Evolutionary conservation across 2,888 invertebrate genomes (phyloP).

Genomic region (Lacanobia oleracea): DNA sequence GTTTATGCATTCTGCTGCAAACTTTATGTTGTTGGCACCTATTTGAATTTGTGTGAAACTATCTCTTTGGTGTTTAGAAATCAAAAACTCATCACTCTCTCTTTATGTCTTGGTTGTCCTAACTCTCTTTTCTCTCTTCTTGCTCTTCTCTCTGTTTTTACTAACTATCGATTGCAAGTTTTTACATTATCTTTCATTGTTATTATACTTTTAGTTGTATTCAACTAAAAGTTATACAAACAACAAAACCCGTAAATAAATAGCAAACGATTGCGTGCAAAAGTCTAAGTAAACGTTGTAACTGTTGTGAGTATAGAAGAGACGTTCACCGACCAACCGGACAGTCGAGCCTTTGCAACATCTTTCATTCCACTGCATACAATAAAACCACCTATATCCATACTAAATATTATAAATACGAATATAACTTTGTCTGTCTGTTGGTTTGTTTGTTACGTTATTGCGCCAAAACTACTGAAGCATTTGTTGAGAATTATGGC

Average conservation of each 20-base stretch:
- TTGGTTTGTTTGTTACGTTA: neutral
- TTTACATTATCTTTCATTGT: too few species aligned
- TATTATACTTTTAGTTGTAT: too few species aligned
- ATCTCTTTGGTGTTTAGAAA: conserved; percentile 27
- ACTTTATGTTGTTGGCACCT: conserved; percentile 33
- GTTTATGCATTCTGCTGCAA: conserved; percentile 33
- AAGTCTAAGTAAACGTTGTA: conserved; percentile 60
- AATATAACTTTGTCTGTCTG: neutral
- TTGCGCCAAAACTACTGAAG: too few species aligned
- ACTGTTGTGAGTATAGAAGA: conserved; percentile 13
- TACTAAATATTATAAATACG: neutral
- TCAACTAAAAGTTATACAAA: conserved; percentile 58
- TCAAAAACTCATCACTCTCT: too few species aligned
- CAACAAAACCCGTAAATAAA: conserved; percentile 69
- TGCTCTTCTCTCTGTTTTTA: neutral
- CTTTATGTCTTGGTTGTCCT: neutral
- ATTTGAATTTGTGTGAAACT: conserved; percentile 38
- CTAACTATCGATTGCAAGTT: neutral
- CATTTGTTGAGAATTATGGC: too few species aligned
- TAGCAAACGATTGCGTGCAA: conserved; percentile 73
- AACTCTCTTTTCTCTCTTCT: too few species aligned
- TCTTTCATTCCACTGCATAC: neutral
- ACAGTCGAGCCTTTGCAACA: neutral
- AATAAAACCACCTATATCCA: neutral
- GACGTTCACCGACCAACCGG: conserved; percentile 23